Conservation (phyloP, 1,140 invertebrate species). For the Scaptodrosophila lebanonensis region DNA sequence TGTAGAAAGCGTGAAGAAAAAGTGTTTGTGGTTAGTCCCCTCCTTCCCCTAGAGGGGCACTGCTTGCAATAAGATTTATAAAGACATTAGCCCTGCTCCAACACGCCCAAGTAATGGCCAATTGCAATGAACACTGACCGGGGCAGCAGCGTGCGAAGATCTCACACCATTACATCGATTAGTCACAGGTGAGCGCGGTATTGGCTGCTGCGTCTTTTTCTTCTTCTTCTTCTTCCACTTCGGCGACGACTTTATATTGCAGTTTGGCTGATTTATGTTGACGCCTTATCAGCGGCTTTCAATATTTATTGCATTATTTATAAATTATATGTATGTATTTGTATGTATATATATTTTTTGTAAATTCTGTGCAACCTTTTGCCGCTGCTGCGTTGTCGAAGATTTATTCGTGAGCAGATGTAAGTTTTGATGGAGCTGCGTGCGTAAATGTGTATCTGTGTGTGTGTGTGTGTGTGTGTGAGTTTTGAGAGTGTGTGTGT, state of each 20-base stretch:
- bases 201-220: constrained; percentile 25
- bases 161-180: constrained; percentile 63
- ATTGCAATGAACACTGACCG: too few relatives aligned
- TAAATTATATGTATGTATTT: constrained; percentile 37
- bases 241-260: not conserved
- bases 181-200: constrained; percentile 38
- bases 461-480: not conserved
- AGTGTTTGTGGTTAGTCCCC: too few relatives aligned
- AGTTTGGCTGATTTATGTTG: constrained; percentile 68
- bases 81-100: constrained; percentile 30
- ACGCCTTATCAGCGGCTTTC: constrained; percentile 69
- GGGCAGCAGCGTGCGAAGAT: constrained; percentile 30
- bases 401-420: constrained; percentile 59
- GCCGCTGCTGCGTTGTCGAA: constrained; percentile 12
- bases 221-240: not conserved
- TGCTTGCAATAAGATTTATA: too few relatives aligned
- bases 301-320: constrained; percentile 75
- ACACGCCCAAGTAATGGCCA: not conserved
- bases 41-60: too few relatives aligned
- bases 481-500: not conserved
- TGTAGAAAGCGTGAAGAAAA: too few relatives aligned
- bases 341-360: constrained; percentile 22
- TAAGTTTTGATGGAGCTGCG: constrained; percentile 30
- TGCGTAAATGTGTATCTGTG: not conserved
- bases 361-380: constrained; percentile 51